A percentile compares a stretch with the other conserved stretches of the same genome.
Conservation (phyloP, 2,888 invertebrate genomes). For the Frankliniella fusca region DNA sequence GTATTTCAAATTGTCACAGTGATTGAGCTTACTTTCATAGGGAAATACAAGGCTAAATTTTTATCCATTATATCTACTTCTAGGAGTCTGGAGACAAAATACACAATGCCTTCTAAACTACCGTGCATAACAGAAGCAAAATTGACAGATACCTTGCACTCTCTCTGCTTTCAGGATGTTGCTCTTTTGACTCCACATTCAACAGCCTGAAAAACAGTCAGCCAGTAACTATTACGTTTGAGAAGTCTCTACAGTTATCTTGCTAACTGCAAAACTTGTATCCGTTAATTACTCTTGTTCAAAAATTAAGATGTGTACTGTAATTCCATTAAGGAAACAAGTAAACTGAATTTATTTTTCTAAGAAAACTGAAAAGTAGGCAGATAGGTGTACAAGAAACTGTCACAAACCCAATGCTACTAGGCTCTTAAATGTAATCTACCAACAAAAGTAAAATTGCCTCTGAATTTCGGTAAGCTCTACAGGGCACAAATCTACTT, state of each 20-base stretch:
- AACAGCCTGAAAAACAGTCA: constrained; percentile 17
- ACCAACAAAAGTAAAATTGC: background rate
- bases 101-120: background rate
- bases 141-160: constrained; percentile 27
- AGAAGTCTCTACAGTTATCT: background rate
- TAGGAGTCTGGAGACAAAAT: background rate
- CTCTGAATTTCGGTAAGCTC: background rate
- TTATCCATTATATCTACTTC: background rate
- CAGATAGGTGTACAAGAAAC: constrained; percentile 13
- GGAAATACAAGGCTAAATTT: background rate
- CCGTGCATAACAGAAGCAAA: background rate
- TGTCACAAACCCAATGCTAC: background rate
- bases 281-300: too few species aligned
- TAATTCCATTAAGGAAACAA: too few species aligned
- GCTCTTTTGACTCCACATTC: constrained; percentile 9
- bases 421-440: background rate
- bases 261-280: too few species aligned
- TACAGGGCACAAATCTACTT: background rate
- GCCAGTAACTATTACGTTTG: background rate
- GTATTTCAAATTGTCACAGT: background rate
- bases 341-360: too few species aligned
- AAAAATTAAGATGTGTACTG: too few species aligned
- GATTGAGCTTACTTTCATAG: background rate
- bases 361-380: background rate
- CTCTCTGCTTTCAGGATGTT: constrained; percentile 24